phyloP scores from a whole-genome alignment of 2,888 invertebrate species.

The Rhagophthalmus giganteus region DNA sequence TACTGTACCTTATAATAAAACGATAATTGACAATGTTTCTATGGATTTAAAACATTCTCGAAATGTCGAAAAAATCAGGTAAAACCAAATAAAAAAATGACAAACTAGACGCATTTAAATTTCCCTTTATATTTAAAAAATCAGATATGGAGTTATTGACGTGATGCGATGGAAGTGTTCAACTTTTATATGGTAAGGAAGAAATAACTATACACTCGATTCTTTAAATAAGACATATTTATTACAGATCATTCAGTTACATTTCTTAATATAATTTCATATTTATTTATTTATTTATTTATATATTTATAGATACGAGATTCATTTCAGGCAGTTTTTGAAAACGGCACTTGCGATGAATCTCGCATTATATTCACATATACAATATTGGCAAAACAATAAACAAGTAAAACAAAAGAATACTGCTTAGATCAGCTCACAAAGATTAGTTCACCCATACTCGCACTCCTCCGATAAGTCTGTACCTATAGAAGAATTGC shows the following conservation, averaged over 20 bases:
- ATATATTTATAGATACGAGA: constrained; percentile 53
- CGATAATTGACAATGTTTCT: no score
- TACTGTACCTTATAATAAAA: no score
- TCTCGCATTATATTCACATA: constrained; percentile 49
- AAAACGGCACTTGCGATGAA: constrained; percentile 45
- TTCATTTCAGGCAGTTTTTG: constrained; percentile 51
- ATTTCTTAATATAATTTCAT: constrained; percentile 53
- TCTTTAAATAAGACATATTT: constrained; percentile 51
- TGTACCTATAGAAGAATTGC: constrained; percentile 51
- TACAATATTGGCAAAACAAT: constrained; percentile 51
- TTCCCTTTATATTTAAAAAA: background rate
- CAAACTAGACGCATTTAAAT: no score
- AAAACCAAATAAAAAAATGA: no score
- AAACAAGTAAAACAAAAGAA: constrained; percentile 47
- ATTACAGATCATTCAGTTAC: constrained; percentile 54
- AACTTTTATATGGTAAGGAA: no score
- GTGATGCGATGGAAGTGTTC: no score
- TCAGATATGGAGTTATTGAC: background rate
- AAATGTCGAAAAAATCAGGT: no score
- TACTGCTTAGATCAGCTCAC: constrained; percentile 53
- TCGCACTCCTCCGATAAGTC: constrained; percentile 37
- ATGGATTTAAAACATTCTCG: no score
- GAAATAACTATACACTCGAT: no score
- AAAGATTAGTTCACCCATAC: constrained; percentile 48
- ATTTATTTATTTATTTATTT: constrained; percentile 50